Evolutionary conservation across 2,797 vertebrate species (phyloP), one percentile per base, ranked within the genome.

Genomic region (Nannoperca obscura): DNA sequence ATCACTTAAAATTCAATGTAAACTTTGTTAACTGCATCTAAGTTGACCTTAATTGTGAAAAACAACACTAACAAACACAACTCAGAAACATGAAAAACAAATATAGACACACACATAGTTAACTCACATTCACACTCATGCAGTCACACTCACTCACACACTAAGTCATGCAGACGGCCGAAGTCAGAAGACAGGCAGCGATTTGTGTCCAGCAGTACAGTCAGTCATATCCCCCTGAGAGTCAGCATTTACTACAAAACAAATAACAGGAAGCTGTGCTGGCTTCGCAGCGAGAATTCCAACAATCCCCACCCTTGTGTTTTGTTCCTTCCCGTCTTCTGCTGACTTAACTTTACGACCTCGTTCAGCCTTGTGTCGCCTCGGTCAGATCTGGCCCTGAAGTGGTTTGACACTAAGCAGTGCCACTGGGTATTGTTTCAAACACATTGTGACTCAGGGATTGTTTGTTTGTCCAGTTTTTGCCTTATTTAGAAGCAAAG

Each of bases 191-290:
- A 87, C 85, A 89, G 78, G 82, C 49, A 81, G 72, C 52, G 61
- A 87, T 85, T 86, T 85, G 82, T 87, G 89, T 87, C 82, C 78
- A 73, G 81, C 77, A 46, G 44, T 22, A 61, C 14, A 71, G 85
- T 81, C 83, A 50, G 44, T 82, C 81, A 53, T 60, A 52, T 72
- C 78, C 90, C 83, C 87, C 63, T 7, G 89, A 88, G 89, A 86
- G 53, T 80, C 83, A 53, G 81, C 87, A 76, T 92, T 93, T 94
- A 95, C 93, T 91, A 93, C 89, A 89, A 91, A 91, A 94, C 92
- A 94, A 94, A 93, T 93, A 94, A 94, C 93, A 94, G 94, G 93
- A 95, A 94, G 90, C 79, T 3, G 55, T 14, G 55, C 65, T 79
- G 87, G 84, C 88, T 36, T 63, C 30, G 58, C 85, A 55, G 85